These are phyloP conservation scores for Drosophila kepulauana DNA, from an alignment of 1,140 invertebrate species.

Conservation along the genomic window DNA sequence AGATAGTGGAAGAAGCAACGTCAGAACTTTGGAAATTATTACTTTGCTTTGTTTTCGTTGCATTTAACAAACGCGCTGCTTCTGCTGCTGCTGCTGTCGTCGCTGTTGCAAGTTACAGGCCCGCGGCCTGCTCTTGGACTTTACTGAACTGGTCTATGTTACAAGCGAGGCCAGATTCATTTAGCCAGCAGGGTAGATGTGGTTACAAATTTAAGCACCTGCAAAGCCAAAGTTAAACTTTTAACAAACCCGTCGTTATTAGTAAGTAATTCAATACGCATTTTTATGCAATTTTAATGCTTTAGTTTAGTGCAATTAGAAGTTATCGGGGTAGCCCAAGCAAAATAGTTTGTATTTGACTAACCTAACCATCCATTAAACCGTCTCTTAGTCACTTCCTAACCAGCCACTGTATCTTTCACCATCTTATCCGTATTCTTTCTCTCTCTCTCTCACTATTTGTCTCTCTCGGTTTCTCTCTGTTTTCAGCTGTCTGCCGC, in stretches of 20 bases:
- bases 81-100: background rate
- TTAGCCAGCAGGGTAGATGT: constrained; percentile 19
- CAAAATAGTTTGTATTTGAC: too few relatives aligned
- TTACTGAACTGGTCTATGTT: background rate
- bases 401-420: constrained; percentile 6
- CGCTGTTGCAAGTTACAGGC: constrained; percentile 17
- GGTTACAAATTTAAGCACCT: constrained; percentile 45
- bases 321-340: too few relatives aligned
- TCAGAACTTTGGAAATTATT: constrained; percentile 80
- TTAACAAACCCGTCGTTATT: background rate
- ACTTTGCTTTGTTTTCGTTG: constrained; percentile 71
- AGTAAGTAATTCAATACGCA: background rate
- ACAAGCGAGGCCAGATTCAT: background rate
- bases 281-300: too few relatives aligned
- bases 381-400: constrained; percentile 24
- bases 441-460: constrained; percentile 2
- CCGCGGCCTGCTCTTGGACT: constrained; percentile 11
- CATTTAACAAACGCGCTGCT: constrained; percentile 39
- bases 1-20: constrained; percentile 47
- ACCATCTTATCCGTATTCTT: too few relatives aligned
- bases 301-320: too few relatives aligned
- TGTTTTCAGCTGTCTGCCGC: constrained; percentile 46
- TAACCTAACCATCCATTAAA: constrained; percentile 28
- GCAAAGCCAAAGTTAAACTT: background rate
- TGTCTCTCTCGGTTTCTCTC: constrained; percentile 6